These are phyloP conservation scores for Stictonetta naevosa DNA, from an alignment of 2,113 vertebrate species.

Conservation along the genomic window DNA sequence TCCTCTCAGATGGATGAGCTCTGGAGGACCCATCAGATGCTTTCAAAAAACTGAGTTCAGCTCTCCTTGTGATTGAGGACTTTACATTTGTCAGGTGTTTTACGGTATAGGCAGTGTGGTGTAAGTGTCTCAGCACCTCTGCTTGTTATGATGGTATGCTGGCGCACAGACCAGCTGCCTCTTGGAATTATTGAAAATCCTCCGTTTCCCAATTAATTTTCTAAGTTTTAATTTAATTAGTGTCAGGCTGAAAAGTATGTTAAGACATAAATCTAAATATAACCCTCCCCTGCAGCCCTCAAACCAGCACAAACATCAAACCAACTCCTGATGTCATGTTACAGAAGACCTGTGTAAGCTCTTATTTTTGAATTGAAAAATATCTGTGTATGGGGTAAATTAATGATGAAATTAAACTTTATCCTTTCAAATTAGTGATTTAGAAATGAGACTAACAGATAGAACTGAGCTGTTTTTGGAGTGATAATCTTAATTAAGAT, in stretches of 20 bases:
- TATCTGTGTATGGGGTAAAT: not conserved
- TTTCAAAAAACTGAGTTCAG: not conserved
- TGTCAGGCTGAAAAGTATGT: not conserved
- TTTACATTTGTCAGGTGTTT: not conserved
- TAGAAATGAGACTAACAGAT: no score
- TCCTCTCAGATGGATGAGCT: not conserved
- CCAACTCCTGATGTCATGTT: not conserved
- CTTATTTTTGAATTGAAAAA: not conserved
- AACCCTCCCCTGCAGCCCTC: rapidly evolving
- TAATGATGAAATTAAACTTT: not conserved
- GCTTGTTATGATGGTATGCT: not conserved
- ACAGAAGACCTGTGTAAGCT: not conserved
- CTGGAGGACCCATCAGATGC: not conserved
- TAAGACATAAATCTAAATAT: not conserved
- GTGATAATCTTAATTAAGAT: not conserved
- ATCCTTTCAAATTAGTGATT: not conserved
- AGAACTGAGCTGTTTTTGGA: no score
- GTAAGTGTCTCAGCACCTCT: not conserved
- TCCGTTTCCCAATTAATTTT: not conserved
- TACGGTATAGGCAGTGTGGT: rapidly evolving
- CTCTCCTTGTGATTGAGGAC: not conserved
- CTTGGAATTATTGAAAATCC: not conserved
- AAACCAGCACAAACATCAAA: not conserved
- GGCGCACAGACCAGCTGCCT: not conserved
- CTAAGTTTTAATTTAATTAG: not conserved